Evolutionary conservation across 2,888 invertebrate species (phyloP).

Genomic region (Nymphalis c-album): DNA sequence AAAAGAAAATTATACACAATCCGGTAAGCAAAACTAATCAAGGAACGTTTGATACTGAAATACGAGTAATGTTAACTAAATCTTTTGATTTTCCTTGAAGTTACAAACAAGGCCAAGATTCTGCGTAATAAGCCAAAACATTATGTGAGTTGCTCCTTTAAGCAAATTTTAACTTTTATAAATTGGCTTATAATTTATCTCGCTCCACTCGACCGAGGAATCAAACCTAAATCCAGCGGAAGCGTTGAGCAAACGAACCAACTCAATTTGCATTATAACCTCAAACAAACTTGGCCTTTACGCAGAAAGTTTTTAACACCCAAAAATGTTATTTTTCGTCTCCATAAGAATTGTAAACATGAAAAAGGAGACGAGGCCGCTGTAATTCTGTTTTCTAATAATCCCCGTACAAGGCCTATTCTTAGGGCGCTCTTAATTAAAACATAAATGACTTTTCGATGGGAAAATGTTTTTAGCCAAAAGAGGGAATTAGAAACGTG

Average conservation of each 20-base stretch:
- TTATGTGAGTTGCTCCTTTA: constrained; percentile 17
- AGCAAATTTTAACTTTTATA: constrained; percentile 19
- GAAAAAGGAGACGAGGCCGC: constrained; percentile 44
- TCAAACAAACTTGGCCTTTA: constrained; percentile 22
- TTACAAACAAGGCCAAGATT: constrained; percentile 3
- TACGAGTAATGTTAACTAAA: not conserved
- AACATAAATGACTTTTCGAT: constrained; percentile 68
- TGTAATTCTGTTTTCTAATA: constrained; percentile 61
- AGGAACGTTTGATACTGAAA: not conserved
- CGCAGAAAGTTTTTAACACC: constrained; percentile 21
- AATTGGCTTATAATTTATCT: constrained; percentile 27
- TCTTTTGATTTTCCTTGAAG: not conserved
- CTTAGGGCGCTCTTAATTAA: constrained; percentile 63
- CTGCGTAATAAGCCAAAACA: constrained; percentile 17
- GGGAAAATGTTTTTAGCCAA: constrained; percentile 46
- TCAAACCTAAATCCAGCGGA: constrained; percentile 29
- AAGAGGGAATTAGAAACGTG: constrained; percentile 48
- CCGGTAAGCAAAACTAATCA: not conserved
- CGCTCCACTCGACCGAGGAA: constrained; percentile 22
- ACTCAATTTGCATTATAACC: constrained; percentile 33
- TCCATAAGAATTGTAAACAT: constrained; percentile 44
- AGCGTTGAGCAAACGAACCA: constrained; percentile 31
- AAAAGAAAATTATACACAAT: not conserved
- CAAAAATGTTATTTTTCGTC: constrained; percentile 32
- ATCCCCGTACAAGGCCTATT: constrained; percentile 53